Percentiles rank a stretch among this genome's conserved stretches.
These are phyloP conservation scores for Eolophus roseicapilla DNA, from an alignment of 2,113 vertebrate species.

Conservation along the genomic window DNA sequence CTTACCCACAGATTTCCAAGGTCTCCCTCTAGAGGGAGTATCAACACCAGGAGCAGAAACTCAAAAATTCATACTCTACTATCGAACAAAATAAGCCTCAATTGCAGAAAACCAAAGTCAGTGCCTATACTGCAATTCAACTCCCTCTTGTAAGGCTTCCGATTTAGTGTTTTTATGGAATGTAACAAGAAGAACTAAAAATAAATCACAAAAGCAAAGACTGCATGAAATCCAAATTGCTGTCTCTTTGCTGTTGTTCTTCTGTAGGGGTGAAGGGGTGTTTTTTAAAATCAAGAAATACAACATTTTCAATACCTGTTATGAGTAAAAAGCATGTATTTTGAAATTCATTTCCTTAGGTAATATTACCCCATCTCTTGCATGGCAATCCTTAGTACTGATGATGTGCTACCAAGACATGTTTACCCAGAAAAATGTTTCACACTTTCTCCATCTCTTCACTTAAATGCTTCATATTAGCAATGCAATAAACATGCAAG, in stretches of 20 bases:
- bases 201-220: not conserved
- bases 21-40: constrained; percentile 52
- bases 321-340: not conserved
- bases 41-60: not conserved
- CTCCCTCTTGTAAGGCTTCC: not conserved
- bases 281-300: not conserved
- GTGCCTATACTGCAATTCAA: not conserved
- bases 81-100: not conserved
- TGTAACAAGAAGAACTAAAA: not conserved
- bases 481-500: not conserved
- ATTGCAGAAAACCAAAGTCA: not conserved
- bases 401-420: not conserved
- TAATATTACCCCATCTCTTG: not conserved
- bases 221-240: not conserved
- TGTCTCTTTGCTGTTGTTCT: not conserved
- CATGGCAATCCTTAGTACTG: not conserved
- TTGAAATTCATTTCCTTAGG: not conserved
- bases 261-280: too few relatives aligned
- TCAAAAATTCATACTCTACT: not conserved
- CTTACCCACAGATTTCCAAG: not conserved
- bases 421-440: not conserved
- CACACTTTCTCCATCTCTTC: not conserved
- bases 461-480: not conserved
- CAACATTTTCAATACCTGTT: not conserved
- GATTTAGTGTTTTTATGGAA: not conserved